Evolutionary conservation across 2,888 invertebrate species (phyloP), one percentile per base, ranked within the genome.

Genomic region (Tiliacea aurago): DNA sequence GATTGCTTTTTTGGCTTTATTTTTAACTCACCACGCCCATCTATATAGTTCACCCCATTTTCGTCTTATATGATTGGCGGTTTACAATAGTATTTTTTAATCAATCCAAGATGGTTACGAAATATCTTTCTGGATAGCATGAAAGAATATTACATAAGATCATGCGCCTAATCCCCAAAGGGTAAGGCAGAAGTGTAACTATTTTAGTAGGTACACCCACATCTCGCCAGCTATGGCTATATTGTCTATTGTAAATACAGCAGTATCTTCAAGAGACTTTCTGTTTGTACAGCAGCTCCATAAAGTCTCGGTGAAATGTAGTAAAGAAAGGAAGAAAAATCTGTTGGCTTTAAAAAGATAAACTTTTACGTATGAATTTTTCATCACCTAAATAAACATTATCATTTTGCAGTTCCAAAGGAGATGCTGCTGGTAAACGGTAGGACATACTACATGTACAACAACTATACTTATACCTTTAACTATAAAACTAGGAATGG

Each of bases 391-490:
- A 41, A 28, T 15, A 43, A 41, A 28, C 2, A 28, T 45, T 51
- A 13, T 49, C 4, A 3, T 62, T 67, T 85, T 85, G 18, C 76
- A 85, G 86, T n/a, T 41, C 55, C 75, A 10, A 74, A 73, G 56
- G 41, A 20, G 51, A 61, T 85, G 1, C 33, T 10, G 18, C 0
- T 85, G 15, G 10, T 4, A 13, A 73, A 66, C 15, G 85, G 85
- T n/a, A 82, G 37, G 61, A 78, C 65, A 45, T 85, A 76, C 51
- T 70, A 71, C 37, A 82, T 85, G 84, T 68, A 61, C 23, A 61
- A 68, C 2, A 20, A 75, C 0, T 85, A 85, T 71, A 78, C 84
- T 0, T 85, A 80, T 58, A 53, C 84, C 0, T 85, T 68, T 45
- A 67, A 67, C 1, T 71, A 41, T 45, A 61, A 56, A 23, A 64